phyloP scores from a whole-genome alignment of 2,797 vertebrate genomes.

The Capromys pilorides region DNA sequence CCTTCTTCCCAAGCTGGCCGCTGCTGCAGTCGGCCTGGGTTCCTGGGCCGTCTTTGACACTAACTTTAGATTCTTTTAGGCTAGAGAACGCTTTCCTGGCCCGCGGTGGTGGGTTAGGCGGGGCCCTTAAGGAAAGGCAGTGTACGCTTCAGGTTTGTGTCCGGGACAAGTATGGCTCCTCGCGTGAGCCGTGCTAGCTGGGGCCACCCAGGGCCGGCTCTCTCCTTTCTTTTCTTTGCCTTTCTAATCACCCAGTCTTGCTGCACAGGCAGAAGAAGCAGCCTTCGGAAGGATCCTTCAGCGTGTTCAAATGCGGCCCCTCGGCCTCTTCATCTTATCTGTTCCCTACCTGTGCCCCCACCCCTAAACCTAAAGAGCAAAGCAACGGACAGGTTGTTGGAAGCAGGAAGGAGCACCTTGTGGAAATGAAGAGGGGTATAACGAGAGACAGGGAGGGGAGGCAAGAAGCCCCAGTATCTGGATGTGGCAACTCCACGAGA shows the following conservation, averaged over 20 bases:
- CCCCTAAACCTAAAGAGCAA: neutral
- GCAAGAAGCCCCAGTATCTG: too few species aligned
- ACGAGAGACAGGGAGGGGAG: neutral
- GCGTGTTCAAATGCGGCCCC: neutral
- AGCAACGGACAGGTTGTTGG: neutral
- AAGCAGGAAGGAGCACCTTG: neutral
- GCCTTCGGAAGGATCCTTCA: neutral
- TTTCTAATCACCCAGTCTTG: neutral
- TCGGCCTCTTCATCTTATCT: neutral
- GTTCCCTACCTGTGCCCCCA: neutral
- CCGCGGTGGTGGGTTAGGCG: too few species aligned
- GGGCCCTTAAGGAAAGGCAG: too few species aligned
- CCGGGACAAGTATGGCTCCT: neutral
- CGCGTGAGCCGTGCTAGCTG: too few species aligned
- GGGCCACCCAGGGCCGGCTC: neutral
- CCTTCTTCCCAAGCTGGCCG: neutral
- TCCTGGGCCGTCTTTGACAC: neutral
- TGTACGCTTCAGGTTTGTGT: neutral
- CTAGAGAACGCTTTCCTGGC: neutral
- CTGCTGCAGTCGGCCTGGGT: neutral
- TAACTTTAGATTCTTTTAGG: neutral
- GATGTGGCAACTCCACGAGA: neutral
- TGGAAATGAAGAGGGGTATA: neutral
- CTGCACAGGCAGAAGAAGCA: neutral
- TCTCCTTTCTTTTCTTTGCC: neutral